Percentiles rank a stretch among this genome's conserved stretches.
These are phyloP conservation scores for Eulemur mongoz DNA, from an alignment of 2,797 vertebrate species.

Conservation along the genomic window DNA sequence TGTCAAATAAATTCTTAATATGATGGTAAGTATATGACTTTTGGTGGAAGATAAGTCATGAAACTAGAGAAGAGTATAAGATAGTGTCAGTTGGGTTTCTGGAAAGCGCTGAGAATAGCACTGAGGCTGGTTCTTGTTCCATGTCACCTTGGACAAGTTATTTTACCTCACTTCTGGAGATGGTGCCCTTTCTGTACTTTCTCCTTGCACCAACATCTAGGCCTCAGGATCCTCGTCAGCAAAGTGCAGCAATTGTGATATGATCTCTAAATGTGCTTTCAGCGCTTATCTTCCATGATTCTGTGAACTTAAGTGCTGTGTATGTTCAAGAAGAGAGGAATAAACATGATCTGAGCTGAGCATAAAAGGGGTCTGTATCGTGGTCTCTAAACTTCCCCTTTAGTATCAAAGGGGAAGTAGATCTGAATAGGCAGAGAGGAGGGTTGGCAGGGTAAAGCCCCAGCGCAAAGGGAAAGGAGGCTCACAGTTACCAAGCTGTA, in stretches of 20 bases:
- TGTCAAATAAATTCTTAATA: slow-evolving; percentile 39
- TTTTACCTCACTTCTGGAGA: not conserved
- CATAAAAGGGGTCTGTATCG: not conserved
- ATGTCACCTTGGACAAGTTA: not conserved
- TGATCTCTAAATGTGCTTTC: not conserved
- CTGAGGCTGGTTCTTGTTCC: not conserved
- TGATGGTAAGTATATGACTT: not conserved
- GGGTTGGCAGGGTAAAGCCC: not conserved
- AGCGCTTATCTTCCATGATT: not conserved
- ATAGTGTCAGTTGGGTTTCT: not conserved
- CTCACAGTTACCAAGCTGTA: not conserved
- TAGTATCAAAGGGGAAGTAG: not conserved
- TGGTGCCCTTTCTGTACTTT: not conserved
- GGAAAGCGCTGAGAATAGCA: not conserved
- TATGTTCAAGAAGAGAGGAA: slow-evolving; percentile 1
- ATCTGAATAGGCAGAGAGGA: not conserved
- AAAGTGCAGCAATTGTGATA: not conserved
- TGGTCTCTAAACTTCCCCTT: not conserved
- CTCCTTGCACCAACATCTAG: not conserved
- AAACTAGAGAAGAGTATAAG: slow-evolving; percentile 4
- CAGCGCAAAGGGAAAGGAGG: not conserved
- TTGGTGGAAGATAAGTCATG: not conserved
- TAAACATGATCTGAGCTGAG: not conserved
- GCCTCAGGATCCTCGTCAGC: not conserved
- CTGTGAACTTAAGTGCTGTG: not conserved